These are phyloP conservation scores for Euplexia lucipara DNA, from an alignment of 2,888 invertebrate genomes.

Conservation along the genomic window DNA sequence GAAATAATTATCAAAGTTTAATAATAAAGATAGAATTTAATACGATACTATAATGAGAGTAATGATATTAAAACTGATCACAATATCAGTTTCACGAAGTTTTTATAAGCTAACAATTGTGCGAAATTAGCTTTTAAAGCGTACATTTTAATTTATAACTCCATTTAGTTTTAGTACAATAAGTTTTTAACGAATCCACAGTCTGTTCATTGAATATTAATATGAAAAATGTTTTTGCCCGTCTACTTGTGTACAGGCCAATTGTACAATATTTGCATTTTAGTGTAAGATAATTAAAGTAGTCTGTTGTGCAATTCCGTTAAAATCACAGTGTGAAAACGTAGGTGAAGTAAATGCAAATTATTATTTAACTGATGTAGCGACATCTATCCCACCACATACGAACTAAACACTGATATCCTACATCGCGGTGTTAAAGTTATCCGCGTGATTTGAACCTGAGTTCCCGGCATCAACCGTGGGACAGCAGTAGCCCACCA, in stretches of 20 bases:
- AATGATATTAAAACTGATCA: conserved; percentile 28
- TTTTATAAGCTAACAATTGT: conserved; percentile 37
- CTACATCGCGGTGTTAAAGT: too few species aligned
- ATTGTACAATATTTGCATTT: conserved; percentile 1
- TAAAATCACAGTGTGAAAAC: too few species aligned
- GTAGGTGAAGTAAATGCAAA: too few species aligned
- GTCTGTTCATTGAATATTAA: conserved; percentile 25
- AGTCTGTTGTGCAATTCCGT: too few species aligned
- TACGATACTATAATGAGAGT: conserved; percentile 12
- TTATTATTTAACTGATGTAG: too few species aligned
- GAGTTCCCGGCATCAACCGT: too few species aligned
- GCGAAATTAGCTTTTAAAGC: conserved; percentile 39
- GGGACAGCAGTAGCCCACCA: too few species aligned
- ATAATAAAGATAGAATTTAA: conserved; percentile 28
- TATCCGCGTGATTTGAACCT: too few species aligned
- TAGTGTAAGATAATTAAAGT: not conserved
- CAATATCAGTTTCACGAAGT: conserved; percentile 9
- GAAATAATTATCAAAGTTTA: conserved; percentile 40
- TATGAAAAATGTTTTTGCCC: conserved; percentile 4
- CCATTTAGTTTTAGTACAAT: conserved; percentile 29
- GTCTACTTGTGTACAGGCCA: not conserved
- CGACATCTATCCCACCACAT: too few species aligned
- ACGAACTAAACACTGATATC: too few species aligned
- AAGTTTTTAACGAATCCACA: conserved; percentile 29
- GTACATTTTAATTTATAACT: conserved; percentile 29